Percentiles rank a stretch among this genome's conserved stretches.
Conservation (phyloP, 2,113 vertebrate genomes). For the Saguinus imperator region DNA sequence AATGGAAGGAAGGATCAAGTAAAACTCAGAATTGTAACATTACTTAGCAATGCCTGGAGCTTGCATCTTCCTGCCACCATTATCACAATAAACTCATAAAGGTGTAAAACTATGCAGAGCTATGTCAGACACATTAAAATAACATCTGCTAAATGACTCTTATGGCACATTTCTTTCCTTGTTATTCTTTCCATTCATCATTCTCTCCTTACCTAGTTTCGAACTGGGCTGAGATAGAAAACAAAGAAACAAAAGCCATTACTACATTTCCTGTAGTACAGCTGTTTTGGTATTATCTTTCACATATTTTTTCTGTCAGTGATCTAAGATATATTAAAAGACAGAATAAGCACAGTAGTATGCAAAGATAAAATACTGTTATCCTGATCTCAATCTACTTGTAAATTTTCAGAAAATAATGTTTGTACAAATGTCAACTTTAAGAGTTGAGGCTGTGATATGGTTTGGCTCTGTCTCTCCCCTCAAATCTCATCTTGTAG, state of each 20-base stretch:
- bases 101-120: conserved; percentile 60
- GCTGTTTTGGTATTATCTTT: background rate
- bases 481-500: too few species aligned
- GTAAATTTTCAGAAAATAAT: conserved; percentile 36
- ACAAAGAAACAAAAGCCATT: conserved; percentile 22
- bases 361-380: conserved; percentile 19
- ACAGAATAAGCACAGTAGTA: background rate
- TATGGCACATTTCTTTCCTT: conserved; percentile 32
- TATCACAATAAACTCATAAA: conserved; percentile 55
- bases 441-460: background rate
- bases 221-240: conserved; percentile 38
- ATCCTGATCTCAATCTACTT: conserved; percentile 15
- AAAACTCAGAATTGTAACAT: conserved; percentile 54
- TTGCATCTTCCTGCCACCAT: conserved; percentile 22
- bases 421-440: conserved; percentile 33
- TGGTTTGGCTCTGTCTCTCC: too few species aligned
- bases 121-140: conserved; percentile 57
- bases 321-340: conserved; percentile 50
- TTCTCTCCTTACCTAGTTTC: conserved; percentile 54
- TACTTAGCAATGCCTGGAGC: conserved; percentile 43
- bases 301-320: background rate
- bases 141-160: conserved; percentile 52
- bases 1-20: conserved; percentile 32
- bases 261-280: background rate
- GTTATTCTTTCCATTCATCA: conserved; percentile 49